phyloP scores from a whole-genome alignment of 2,113 vertebrate species.

The Oreotrochilus melanogaster region DNA sequence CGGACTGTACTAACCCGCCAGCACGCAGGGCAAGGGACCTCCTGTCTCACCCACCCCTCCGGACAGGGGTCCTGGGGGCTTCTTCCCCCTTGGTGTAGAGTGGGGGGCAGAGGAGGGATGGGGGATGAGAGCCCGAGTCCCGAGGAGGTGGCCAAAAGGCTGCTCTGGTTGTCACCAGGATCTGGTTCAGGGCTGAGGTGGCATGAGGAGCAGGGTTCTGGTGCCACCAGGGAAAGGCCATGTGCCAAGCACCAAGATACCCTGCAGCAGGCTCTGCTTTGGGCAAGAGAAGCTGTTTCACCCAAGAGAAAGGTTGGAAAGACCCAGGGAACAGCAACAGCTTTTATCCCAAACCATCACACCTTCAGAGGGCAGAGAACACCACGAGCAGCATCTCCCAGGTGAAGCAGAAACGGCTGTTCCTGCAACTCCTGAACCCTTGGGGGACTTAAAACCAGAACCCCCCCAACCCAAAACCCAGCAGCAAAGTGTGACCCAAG shows the following conservation, averaged over 20 bases:
- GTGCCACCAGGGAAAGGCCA: not conserved
- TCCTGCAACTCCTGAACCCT: not conserved
- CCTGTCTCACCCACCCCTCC: not conserved
- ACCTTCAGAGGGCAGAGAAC: not conserved
- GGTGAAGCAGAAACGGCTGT: not conserved
- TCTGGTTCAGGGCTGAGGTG: not conserved
- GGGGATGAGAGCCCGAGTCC: not conserved
- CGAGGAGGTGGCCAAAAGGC: fast-evolving
- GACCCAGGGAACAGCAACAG: not conserved
- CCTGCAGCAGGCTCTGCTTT: not conserved
- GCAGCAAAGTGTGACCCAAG: fast-evolving
- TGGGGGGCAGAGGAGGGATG: fast-evolving
- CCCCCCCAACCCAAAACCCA: not conserved
- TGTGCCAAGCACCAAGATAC: fast-evolving
- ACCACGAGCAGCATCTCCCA: fast-evolving
- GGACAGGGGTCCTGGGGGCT: fast-evolving
- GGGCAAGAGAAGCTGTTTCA: not conserved
- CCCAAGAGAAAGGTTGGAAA: not conserved
- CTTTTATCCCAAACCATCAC: not conserved
- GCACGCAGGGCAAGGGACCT: not conserved
- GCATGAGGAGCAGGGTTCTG: not conserved
- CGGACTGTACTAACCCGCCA: not conserved
- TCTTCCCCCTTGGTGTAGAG: fast-evolving
- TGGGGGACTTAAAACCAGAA: not conserved
- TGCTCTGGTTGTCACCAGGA: fast-evolving